These are phyloP conservation scores for Drosophila fuyamai DNA, from an alignment of 1,140 invertebrate species.

Conservation along the genomic window DNA sequence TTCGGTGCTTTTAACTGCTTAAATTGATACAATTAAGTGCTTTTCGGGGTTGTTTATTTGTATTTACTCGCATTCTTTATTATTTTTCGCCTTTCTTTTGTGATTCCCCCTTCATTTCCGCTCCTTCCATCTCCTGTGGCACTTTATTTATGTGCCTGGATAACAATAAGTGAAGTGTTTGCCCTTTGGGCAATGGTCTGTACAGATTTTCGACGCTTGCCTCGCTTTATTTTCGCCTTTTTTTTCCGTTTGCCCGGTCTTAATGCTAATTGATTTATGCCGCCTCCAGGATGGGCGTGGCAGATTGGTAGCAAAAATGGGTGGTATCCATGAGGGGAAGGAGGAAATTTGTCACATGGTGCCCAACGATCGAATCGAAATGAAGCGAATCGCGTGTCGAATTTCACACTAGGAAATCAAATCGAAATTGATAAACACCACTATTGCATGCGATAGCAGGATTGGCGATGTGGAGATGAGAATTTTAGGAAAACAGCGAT, in stretches of 20 bases:
- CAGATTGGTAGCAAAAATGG: background rate
- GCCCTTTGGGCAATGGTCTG: constrained; percentile 50
- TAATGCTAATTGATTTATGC: constrained; percentile 78
- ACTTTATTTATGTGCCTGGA: constrained; percentile 65
- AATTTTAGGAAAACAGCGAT: background rate
- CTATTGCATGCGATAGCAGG: constrained; percentile 32
- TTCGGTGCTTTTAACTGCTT: constrained; percentile 60
- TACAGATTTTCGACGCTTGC: constrained; percentile 32
- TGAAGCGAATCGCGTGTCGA: constrained; percentile 35
- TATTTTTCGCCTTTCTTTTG: constrained; percentile 16
- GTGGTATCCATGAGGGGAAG: background rate
- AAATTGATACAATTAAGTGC: constrained; percentile 79
- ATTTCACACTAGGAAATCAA: constrained; percentile 63
- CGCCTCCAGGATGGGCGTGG: constrained; percentile 28
- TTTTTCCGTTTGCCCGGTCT: constrained; percentile 17
- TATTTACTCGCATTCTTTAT: constrained; percentile 54
- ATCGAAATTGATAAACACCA: constrained; percentile 62
- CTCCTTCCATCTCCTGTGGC: constrained; percentile 11
- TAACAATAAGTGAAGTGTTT: constrained; percentile 72
- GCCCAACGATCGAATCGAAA: constrained; percentile 7
- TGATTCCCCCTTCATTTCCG: background rate
- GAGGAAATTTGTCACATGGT: constrained; percentile 39
- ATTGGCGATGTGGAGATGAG: background rate
- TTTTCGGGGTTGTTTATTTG: constrained; percentile 71
- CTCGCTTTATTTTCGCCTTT: constrained; percentile 14